A percentile compares a stretch with the other conserved stretches of the same genome.
Conservation (phyloP, 2,113 vertebrate genomes). For the Glaucomys volans region DNA sequence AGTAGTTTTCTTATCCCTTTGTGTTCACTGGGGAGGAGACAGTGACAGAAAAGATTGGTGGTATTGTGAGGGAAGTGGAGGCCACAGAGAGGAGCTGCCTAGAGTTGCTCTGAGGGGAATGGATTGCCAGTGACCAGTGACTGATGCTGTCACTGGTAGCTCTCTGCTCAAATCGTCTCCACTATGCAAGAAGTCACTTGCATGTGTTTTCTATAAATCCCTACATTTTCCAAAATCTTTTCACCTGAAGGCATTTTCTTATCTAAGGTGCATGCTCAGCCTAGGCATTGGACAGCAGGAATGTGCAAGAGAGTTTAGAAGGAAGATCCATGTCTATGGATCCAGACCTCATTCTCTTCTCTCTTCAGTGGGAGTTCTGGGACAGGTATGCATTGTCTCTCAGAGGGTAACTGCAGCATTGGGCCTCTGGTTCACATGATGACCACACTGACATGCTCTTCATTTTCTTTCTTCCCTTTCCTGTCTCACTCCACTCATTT, state of each 20-base stretch:
- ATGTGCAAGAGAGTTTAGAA: neutral
- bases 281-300: neutral
- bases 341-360: neutral
- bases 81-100: neutral
- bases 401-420: neutral
- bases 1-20: neutral
- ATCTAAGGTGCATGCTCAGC: neutral
- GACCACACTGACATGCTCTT: neutral
- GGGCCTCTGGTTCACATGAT: neutral
- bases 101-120: neutral
- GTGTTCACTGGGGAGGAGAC: neutral
- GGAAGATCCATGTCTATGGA: neutral
- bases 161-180: neutral
- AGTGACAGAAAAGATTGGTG: neutral
- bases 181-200: neutral
- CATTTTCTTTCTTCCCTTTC: neutral
- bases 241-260: neutral
- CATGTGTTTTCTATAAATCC: neutral
- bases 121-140: neutral
- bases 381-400: neutral
- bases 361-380: neutral
- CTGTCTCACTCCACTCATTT: neutral
- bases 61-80: neutral
- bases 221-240: neutral
- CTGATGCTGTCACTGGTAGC: neutral